These are phyloP conservation scores for Scaptomyza caliginosa DNA, from an alignment of 2,888 invertebrate genomes.

Conservation along the genomic window DNA sequence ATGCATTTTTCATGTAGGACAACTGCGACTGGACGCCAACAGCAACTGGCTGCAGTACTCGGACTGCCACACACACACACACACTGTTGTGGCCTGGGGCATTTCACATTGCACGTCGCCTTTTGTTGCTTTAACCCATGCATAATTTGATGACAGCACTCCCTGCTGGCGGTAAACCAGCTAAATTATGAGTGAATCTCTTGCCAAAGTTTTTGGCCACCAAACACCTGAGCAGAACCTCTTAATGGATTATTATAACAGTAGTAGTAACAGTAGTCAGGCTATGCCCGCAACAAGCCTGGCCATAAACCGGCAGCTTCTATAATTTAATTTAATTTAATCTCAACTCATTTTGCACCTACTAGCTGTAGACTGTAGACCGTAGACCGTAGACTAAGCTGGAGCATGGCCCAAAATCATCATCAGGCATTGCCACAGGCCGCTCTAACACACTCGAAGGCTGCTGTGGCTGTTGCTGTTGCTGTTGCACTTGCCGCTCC, in stretches of 20 bases:
- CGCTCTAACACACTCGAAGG: conserved; percentile 9
- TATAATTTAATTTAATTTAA: conserved; percentile 67
- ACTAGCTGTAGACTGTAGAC: background rate
- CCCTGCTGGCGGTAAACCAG: conserved; percentile 2
- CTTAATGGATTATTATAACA: conserved; percentile 26
- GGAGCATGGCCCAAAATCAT: conserved; percentile 43
- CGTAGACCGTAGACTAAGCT: background rate
- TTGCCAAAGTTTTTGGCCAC: conserved; percentile 16
- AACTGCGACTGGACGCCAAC: conserved; percentile 14
- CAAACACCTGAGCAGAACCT: conserved; percentile 17
- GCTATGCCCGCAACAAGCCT: background rate
- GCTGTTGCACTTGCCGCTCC: conserved; percentile 62
- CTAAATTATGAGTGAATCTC: conserved; percentile 40
- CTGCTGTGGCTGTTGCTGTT: conserved; percentile 13
- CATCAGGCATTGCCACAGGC: conserved; percentile 37
- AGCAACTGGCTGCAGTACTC: conserved; percentile 10
- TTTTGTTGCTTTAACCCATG: conserved; percentile 54
- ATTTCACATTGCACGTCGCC: conserved; percentile 25
- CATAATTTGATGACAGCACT: conserved; percentile 59
- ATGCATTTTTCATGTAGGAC: conserved; percentile 45
- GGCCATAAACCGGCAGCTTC: conserved; percentile 18
- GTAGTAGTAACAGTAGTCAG: background rate
- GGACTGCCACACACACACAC: background rate
- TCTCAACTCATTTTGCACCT: conserved; percentile 51
- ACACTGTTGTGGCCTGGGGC: conserved; percentile 7